These are phyloP conservation scores for Spodoptera frugiperda DNA, from an alignment of 1,140 invertebrate genomes.

Conservation along the genomic window DNA sequence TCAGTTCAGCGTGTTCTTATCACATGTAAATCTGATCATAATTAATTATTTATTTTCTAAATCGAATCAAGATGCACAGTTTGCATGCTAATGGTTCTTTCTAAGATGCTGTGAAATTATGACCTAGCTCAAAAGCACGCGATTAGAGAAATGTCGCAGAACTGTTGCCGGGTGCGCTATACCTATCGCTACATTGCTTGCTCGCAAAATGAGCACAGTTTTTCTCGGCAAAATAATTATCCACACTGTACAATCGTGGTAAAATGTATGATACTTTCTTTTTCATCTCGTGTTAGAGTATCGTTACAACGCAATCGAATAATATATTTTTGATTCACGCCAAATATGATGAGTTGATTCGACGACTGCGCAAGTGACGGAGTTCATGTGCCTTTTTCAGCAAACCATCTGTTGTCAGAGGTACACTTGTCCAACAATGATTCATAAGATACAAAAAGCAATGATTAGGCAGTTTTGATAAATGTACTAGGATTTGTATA, in stretches of 20 bases:
- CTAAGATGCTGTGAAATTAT: constrained; percentile 18
- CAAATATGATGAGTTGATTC: constrained; percentile 31
- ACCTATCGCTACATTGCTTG: constrained; percentile 22
- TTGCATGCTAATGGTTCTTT: constrained; percentile 17
- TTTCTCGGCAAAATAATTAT: constrained; percentile 20
- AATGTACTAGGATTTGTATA: background rate
- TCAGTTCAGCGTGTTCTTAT: background rate
- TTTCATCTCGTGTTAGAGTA: constrained; percentile 33
- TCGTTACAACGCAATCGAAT: constrained; percentile 24
- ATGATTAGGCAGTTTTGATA: background rate
- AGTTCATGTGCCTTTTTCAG: constrained; percentile 13
- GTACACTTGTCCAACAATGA: background rate
- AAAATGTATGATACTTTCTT: constrained; percentile 34
- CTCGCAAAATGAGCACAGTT: constrained; percentile 23
- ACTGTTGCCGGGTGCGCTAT: constrained; percentile 13
- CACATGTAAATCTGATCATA: constrained; percentile 5
- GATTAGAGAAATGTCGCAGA: constrained; percentile 31
- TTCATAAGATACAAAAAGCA: background rate
- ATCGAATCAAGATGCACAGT: constrained; percentile 1
- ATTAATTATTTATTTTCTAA: constrained; percentile 22
- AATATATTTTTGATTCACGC: constrained; percentile 32
- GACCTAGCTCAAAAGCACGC: constrained; percentile 34
- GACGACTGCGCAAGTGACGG: background rate
- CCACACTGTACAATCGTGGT: constrained; percentile 16
- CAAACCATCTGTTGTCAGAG: constrained; percentile 17